Conservation (phyloP, 2,797 vertebrate species). For the Typhlichthys eigenmanni region DNA sequence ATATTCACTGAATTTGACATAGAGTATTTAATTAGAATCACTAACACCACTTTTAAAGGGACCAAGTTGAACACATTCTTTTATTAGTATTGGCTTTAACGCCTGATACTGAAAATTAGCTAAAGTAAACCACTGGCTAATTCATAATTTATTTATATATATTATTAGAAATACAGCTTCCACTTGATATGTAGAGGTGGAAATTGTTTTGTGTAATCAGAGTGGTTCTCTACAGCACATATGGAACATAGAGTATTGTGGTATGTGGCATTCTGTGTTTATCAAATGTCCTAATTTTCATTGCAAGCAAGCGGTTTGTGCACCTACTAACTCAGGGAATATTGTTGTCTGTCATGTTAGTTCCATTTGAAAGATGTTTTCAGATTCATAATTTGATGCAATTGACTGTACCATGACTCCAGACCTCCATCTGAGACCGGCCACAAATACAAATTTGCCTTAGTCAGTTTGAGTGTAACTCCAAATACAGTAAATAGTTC, state of each 20-base stretch:
- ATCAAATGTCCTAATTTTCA: no score
- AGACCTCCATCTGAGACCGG: conserved; percentile 10
- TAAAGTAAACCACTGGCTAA: not conserved
- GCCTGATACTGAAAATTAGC: not conserved
- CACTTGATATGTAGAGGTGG: conserved; percentile 4
- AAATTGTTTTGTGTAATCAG: conserved; percentile 1
- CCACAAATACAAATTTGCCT: conserved; percentile 21
- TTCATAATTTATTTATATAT: not conserved
- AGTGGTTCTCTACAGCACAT: conserved; percentile 20
- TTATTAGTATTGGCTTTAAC: conserved; percentile 6
- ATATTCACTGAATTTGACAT: no score
- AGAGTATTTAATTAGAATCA: no score
- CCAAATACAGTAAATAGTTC: not conserved
- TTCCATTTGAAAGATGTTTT: no score
- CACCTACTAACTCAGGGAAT: no score
- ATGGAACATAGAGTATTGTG: no score
- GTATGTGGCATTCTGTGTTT: no score
- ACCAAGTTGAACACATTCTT: not conserved
- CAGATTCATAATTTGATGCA: no score
- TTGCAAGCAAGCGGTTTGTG: no score
- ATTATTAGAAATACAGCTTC: not conserved
- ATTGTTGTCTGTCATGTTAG: no score
- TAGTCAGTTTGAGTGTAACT: conserved; percentile 19
- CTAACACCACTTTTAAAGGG: not conserved
- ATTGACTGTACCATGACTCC: not conserved